These are phyloP conservation scores for Harpalus rufipes DNA, from an alignment of 2,888 invertebrate species.

Conservation along the genomic window DNA sequence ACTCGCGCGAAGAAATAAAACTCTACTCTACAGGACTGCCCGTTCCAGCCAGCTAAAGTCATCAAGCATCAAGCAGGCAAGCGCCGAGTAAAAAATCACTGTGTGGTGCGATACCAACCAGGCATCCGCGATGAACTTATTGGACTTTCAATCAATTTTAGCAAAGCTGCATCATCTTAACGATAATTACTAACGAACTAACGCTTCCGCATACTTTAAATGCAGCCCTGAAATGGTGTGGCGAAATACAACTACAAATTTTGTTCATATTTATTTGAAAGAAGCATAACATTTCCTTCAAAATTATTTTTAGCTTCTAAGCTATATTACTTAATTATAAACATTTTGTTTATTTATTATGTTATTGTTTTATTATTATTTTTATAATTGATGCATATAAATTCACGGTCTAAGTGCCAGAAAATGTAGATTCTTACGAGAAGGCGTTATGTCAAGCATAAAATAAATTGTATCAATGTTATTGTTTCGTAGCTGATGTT, in stretches of 20 bases:
- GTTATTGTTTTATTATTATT: background rate
- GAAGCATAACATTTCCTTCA: background rate
- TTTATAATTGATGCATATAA: too few species aligned
- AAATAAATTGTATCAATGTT: too few species aligned
- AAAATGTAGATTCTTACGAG: too few species aligned
- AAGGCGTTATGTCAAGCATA: too few species aligned
- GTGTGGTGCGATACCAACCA: too few species aligned
- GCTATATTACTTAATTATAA: background rate
- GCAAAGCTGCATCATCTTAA: background rate
- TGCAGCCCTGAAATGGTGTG: background rate
- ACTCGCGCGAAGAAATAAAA: too few species aligned
- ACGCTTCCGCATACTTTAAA: constrained; percentile 9
- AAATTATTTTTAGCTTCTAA: background rate
- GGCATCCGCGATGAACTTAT: constrained; percentile 32
- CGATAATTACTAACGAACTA: background rate
- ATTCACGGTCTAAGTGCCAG: too few species aligned
- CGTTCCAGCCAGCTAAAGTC: constrained; percentile 4
- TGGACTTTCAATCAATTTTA: constrained; percentile 30
- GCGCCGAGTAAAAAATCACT: background rate
- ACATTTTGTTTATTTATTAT: background rate
- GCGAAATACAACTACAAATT: background rate
- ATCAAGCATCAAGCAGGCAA: constrained; percentile 9
- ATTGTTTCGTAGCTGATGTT: too few species aligned
- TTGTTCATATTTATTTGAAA: background rate
- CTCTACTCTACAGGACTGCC: too few species aligned